These are phyloP conservation scores for Drosophila mayaguana DNA, from an alignment of 2,888 invertebrate species.

Conservation along the genomic window DNA sequence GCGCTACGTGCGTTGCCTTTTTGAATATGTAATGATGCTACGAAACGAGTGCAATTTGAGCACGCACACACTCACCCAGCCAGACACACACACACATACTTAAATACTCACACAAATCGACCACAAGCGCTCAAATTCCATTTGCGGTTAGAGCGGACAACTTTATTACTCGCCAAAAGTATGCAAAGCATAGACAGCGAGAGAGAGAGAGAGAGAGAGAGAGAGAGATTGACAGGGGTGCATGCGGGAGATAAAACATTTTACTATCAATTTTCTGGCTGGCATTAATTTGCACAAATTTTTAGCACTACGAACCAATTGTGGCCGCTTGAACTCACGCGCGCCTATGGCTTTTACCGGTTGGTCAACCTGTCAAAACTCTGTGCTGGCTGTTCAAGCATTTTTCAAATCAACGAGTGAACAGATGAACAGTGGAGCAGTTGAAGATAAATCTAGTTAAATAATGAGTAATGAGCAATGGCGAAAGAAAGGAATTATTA, in stretches of 20 bases:
- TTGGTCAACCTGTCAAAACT: conserved; percentile 64
- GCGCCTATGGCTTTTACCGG: conserved; percentile 45
- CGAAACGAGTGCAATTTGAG: conserved; percentile 68
- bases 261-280: conserved; percentile 65
- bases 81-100: conserved; percentile 25
- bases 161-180: conserved; percentile 68
- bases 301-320: conserved; percentile 69
- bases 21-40: conserved; percentile 74
- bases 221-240: conserved; percentile 2
- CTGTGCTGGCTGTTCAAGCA: conserved; percentile 25
- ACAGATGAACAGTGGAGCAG: conserved; percentile 32
- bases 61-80: conserved; percentile 46
- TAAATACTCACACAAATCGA: conserved; percentile 49
- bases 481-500: no score
- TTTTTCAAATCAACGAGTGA: conserved; percentile 42
- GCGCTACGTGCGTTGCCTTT: conserved; percentile 75
- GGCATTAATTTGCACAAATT: conserved; percentile 72
- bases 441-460: background rate
- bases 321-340: conserved; percentile 55
- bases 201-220: background rate
- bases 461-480: background rate
- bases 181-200: conserved; percentile 24
- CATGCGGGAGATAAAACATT: conserved; percentile 51
- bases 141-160: conserved; percentile 67
- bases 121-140: conserved; percentile 74